These are phyloP conservation scores for Chymomyza fuscimana DNA, from an alignment of 2,888 invertebrate genomes.

Conservation along the genomic window DNA sequence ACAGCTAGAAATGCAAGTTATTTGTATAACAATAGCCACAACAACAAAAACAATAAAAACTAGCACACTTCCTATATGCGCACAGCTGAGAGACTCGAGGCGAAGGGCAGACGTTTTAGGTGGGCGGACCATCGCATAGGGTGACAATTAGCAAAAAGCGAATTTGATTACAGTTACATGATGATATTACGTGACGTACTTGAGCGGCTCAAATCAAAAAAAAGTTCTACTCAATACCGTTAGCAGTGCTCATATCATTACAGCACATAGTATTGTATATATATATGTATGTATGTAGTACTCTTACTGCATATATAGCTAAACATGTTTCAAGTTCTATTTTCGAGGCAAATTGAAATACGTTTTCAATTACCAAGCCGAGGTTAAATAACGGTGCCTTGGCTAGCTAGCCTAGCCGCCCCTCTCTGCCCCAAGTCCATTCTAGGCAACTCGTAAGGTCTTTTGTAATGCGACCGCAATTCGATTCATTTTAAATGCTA, in stretches of 20 bases:
- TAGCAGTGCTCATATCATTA: background rate
- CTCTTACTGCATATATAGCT: background rate
- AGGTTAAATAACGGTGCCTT: slow-evolving; percentile 58
- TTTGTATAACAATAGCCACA: slow-evolving; percentile 38
- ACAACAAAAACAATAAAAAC: slow-evolving; percentile 37
- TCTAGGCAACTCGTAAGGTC: slow-evolving; percentile 31
- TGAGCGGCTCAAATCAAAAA: slow-evolving; percentile 20
- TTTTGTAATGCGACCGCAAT: slow-evolving; percentile 42
- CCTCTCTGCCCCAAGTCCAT: background rate
- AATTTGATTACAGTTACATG: slow-evolving; percentile 59
- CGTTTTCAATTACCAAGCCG: slow-evolving; percentile 46
- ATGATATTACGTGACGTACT: slow-evolving; percentile 48
- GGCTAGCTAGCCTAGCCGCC: slow-evolving; percentile 23
- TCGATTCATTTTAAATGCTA: background rate
- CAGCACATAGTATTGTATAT: background rate
- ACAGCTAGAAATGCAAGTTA: slow-evolving; percentile 49
- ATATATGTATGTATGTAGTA: background rate
- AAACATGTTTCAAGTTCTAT: slow-evolving; percentile 3
- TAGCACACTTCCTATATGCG: slow-evolving; percentile 60
- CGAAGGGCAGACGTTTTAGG: slow-evolving; percentile 4
- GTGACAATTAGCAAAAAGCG: slow-evolving; percentile 65
- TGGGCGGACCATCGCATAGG: slow-evolving; percentile 18
- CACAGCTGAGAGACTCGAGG: background rate
- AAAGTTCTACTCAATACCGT: background rate
- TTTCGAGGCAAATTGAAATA: slow-evolving; percentile 11